A percentile compares a stretch with the other conserved stretches of the same genome.
Conservation (phyloP, 2,113 vertebrate genomes). For the Lamprotornis superbus region DNA sequence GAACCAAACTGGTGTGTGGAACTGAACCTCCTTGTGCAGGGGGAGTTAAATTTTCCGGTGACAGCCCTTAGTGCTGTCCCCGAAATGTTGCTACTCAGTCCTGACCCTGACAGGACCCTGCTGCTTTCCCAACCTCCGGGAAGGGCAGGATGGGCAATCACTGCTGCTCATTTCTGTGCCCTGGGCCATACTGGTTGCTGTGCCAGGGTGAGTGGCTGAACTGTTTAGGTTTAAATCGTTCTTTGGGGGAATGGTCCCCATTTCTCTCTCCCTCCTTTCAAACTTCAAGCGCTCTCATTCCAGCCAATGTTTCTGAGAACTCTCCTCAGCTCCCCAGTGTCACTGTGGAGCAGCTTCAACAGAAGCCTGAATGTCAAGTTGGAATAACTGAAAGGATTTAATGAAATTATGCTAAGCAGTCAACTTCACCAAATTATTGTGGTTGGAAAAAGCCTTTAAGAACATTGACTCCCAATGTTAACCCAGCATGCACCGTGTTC, state of each 20-base stretch:
- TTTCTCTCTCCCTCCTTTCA: neutral
- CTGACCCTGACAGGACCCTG: neutral
- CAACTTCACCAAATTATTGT: neutral
- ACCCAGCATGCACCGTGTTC: fast-evolving
- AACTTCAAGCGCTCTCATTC: neutral
- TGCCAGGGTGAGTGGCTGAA: neutral
- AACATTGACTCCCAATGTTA: neutral
- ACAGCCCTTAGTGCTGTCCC: neutral
- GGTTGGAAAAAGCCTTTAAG: neutral
- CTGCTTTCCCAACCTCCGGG: fast-evolving
- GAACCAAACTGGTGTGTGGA: neutral
- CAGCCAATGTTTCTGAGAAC: neutral
- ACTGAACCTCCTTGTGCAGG: neutral
- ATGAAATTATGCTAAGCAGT: neutral
- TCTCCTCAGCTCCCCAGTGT: neutral
- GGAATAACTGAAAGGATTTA: neutral
- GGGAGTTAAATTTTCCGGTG: neutral
- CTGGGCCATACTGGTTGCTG: neutral
- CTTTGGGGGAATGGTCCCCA: neutral
- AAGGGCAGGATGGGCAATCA: too few species aligned
- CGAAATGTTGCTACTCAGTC: too few species aligned
- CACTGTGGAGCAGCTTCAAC: neutral
- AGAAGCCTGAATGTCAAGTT: neutral
- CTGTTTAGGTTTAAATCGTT: neutral
- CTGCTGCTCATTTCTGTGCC: neutral